These are phyloP conservation scores for Watsonalla binaria DNA, from an alignment of 2,888 invertebrate species.

Conservation along the genomic window DNA sequence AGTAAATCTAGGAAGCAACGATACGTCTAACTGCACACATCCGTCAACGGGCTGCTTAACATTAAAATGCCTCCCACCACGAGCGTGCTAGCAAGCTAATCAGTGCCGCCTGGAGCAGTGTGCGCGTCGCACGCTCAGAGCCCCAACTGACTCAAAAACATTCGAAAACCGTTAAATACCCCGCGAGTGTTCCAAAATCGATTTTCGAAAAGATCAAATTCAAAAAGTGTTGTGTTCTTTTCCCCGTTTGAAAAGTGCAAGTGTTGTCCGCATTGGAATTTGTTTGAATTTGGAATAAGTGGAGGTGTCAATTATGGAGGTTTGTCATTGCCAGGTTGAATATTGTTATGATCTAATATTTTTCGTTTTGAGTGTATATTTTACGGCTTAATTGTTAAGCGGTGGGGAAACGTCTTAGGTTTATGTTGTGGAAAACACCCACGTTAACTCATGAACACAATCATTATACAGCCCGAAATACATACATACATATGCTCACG, in stretches of 20 bases:
- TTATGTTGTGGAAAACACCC: neutral
- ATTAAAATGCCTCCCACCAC: conserved; percentile 1
- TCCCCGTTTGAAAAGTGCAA: neutral
- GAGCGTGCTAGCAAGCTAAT: conserved; percentile 8
- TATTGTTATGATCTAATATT: neutral
- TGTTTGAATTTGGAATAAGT: conserved; percentile 1
- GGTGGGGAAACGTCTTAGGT: neutral
- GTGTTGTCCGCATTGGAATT: neutral
- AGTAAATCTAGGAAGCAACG: neutral
- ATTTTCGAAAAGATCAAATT: neutral
- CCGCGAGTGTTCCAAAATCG: conserved; percentile 1
- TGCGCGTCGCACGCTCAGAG: conserved; percentile 24
- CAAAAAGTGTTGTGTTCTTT: neutral
- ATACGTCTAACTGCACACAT: conserved; percentile 1
- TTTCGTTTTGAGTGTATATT: neutral
- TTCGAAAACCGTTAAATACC: neutral
- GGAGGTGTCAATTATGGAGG: conserved; percentile 7
- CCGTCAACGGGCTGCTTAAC: neutral
- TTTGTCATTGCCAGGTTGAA: conserved; percentile 1
- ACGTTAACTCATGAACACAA: neutral
- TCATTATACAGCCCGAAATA: no score
- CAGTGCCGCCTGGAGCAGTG: conserved; percentile 32
- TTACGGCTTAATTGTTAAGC: neutral
- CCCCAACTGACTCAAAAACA: neutral
- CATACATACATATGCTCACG: no score